Percentiles rank a stretch among this genome's conserved stretches.
Conservation (phyloP, 2,888 invertebrate genomes). For the Rapana venosa region DNA sequence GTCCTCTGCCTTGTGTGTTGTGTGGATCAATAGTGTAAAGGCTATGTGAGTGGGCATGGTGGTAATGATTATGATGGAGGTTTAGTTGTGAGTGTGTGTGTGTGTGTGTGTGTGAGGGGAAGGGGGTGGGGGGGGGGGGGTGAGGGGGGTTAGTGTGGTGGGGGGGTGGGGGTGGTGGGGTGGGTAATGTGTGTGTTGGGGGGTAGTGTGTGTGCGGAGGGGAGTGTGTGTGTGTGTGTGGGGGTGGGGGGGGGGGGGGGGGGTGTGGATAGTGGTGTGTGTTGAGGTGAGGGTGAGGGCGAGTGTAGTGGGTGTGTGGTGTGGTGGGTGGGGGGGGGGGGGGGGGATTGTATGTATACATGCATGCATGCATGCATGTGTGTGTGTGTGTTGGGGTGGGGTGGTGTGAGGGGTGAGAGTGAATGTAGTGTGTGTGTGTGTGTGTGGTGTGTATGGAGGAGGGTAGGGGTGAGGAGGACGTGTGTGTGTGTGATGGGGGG, state of each 20-base stretch:
- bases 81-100: too few species aligned
- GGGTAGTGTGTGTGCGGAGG: too few species aligned
- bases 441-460: background rate
- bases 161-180: too few species aligned
- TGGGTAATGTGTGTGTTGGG: too few species aligned
- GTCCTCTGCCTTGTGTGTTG: background rate
- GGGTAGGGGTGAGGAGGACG: background rate
- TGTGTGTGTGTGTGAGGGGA: too few species aligned
- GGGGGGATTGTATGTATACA: background rate
- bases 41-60: too few species aligned
- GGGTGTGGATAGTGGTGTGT: too few species aligned
- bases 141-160: too few species aligned
- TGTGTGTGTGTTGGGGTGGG: background rate
- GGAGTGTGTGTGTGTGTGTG: too few species aligned
- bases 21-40: background rate
- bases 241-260: too few species aligned
- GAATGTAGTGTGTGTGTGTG: background rate
- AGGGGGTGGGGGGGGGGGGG: too few species aligned
- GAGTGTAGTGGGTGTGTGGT: background rate
- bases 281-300: background rate
- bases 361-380: background rate
- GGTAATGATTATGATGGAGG: too few species aligned
- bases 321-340: background rate
- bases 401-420: background rate
- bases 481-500: conserved; percentile 1